Evolutionary conservation across 1,140 invertebrate species (phyloP).

Genomic region (Drosophila ohnishii): DNA sequence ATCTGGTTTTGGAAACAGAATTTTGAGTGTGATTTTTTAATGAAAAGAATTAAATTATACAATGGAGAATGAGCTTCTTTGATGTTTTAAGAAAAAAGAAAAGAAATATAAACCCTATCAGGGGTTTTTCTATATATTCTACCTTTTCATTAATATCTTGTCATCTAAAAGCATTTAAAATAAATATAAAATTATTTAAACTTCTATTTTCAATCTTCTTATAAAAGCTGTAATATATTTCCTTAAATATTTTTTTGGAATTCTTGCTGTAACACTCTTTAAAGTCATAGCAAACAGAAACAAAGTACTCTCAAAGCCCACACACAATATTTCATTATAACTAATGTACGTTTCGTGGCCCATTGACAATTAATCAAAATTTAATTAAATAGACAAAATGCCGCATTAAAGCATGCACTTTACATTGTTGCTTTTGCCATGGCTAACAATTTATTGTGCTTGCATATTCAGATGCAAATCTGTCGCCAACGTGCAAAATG

Average conservation of each 20-base stretch:
- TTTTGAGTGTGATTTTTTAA: not conserved
- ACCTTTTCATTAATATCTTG: not conserved
- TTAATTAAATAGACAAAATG: conserved; percentile 77
- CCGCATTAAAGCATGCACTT: conserved; percentile 76
- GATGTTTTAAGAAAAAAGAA: not conserved
- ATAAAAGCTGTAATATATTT: not conserved
- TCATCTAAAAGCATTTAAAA: not conserved
- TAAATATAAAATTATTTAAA: not conserved
- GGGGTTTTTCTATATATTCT: no score
- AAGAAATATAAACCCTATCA: not conserved
- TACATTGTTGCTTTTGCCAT: conserved; percentile 49
- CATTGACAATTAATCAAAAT: conserved; percentile 71
- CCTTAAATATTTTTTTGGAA: conserved; percentile 4
- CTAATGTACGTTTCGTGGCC: conserved; percentile 63
- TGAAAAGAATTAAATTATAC: not conserved
- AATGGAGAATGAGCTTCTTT: no score
- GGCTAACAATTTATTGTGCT: conserved; percentile 65
- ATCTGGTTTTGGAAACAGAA: conserved; percentile 6
- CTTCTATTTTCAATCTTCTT: not conserved
- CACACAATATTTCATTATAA: conserved; percentile 44
- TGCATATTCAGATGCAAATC: conserved; percentile 66
- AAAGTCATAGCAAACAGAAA: not conserved
- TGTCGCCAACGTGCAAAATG: conserved; percentile 77
- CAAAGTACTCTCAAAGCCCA: conserved; percentile 9
- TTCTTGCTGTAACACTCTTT: conserved; percentile 6